Conservation (phyloP, 2,888 invertebrate genomes). For the Rhagium mordax region DNA sequence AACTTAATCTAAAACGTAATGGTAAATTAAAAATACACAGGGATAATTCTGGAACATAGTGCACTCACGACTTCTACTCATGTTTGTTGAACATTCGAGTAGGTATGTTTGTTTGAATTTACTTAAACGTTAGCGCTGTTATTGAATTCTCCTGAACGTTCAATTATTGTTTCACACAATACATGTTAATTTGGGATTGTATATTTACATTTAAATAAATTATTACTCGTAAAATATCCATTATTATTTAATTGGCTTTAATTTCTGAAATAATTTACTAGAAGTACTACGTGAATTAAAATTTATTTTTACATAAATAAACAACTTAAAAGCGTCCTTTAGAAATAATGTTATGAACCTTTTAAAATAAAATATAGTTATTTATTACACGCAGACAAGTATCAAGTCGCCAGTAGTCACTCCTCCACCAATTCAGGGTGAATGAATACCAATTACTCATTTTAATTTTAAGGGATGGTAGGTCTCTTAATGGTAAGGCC, state of each 20-base stretch:
- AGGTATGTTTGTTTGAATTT: constrained; percentile 22
- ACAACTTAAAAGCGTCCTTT: too few relatives aligned
- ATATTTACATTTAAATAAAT: constrained; percentile 50
- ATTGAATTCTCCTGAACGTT: constrained; percentile 39
- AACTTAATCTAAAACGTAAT: not conserved
- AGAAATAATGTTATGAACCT: too few relatives aligned
- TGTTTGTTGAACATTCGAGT: constrained; percentile 38
- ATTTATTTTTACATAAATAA: not conserved
- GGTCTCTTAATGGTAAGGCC: too few relatives aligned
- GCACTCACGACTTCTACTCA: constrained; percentile 10
- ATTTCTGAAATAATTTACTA: not conserved
- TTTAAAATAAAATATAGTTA: too few relatives aligned
- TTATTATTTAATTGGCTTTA: not conserved
- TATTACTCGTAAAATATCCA: constrained; percentile 35
- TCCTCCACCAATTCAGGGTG: too few relatives aligned
- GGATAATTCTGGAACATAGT: constrained; percentile 13
- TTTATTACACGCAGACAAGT: too few relatives aligned
- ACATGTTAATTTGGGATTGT: constrained; percentile 49
- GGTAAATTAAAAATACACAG: not conserved
- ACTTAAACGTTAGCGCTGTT: constrained; percentile 31
- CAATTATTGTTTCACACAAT: constrained; percentile 39
- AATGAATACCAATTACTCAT: too few relatives aligned
- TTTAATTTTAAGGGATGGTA: too few relatives aligned
- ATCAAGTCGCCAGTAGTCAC: too few relatives aligned
- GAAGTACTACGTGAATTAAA: not conserved